These are phyloP conservation scores for Dufourea novaeangliae DNA, from an alignment of 1,140 invertebrate genomes.

Conservation along the genomic window DNA sequence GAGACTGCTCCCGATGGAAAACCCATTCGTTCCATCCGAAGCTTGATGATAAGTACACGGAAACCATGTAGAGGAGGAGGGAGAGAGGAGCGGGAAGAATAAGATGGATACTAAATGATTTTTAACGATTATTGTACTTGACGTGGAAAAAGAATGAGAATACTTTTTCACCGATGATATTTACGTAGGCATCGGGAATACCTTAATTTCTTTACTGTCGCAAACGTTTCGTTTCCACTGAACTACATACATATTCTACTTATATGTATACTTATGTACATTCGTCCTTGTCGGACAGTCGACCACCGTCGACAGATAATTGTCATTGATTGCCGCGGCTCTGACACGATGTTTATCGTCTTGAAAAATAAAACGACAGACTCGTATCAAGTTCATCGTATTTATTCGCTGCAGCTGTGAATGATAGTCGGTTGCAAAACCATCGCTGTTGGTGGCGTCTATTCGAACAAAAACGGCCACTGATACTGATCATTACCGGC, in stretches of 20 bases:
- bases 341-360: conserved; percentile 39
- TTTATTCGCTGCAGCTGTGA: background rate
- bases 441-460: too few relatives aligned
- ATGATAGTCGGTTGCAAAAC: background rate
- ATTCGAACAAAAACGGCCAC: too few relatives aligned
- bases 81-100: background rate
- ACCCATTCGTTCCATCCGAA: background rate
- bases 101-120: background rate
- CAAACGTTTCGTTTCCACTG: background rate
- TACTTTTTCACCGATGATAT: background rate
- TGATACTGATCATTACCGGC: too few relatives aligned
- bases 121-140: background rate
- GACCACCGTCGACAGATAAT: conserved; percentile 54
- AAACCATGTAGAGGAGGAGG: background rate
- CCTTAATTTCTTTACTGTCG: background rate
- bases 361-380: conserved; percentile 29
- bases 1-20: background rate
- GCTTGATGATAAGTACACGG: background rate
- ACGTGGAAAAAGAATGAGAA: background rate
- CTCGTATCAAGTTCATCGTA: background rate
- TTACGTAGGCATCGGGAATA: too few relatives aligned
- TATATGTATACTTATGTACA: too few relatives aligned
- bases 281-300: conserved; percentile 58
- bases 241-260: background rate
- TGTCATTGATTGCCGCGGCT: conserved; percentile 46